Base-by-base conservation (phyloP, 2,797 vertebrate species). In the Ctenopoma kingsleyae region DNA sequence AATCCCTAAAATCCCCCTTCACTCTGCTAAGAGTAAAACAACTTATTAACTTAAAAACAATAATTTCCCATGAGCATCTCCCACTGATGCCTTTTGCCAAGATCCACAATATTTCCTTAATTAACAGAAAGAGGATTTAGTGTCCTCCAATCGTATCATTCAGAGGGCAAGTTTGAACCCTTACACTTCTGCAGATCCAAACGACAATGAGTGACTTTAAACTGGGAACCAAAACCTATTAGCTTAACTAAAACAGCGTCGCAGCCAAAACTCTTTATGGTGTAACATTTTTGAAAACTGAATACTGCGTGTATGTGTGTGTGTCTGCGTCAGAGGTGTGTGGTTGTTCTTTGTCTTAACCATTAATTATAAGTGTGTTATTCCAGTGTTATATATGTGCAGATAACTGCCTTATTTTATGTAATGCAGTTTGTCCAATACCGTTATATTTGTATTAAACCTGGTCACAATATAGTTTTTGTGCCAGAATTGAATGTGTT, bases 31-130 rank as follows among this genome's bases (percentile, higher is more conserved):
- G 85, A 88, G 77, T 85, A 83, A 88, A 88, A 90, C 74, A 90
- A 87, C 71, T 79, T 89, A 90, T 87, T 90, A 84, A 88, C 73
- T 91, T 85, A 90, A 90, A 89, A 91, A 89, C 85, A 90, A 88
- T 90, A 81, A 89, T 91, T 90, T 91, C 90, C 90, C 87, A 65
- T 56, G 87, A 88, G 89, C 72, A 75, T 85, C 70, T 52, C 60
- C 61, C 67, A 13, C 54, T 5, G 43, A 64, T 57, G 71, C 67
- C 66, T 87, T 81, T 70, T 71, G 86, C 86, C 80, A 86, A 84
- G 65, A 83, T 82, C 79, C 85, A 60, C 71, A 70, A 84, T 81
- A 83, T 88, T 90, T 87, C 73, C 83, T 86, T 86, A 83, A 90
- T 88, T 76, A 90, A 87, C 84, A 88, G 87, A 90, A 74, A 19